Evolutionary conservation across 2,888 invertebrate genomes (phyloP).

Genomic region (Iphiclides podalirius): DNA sequence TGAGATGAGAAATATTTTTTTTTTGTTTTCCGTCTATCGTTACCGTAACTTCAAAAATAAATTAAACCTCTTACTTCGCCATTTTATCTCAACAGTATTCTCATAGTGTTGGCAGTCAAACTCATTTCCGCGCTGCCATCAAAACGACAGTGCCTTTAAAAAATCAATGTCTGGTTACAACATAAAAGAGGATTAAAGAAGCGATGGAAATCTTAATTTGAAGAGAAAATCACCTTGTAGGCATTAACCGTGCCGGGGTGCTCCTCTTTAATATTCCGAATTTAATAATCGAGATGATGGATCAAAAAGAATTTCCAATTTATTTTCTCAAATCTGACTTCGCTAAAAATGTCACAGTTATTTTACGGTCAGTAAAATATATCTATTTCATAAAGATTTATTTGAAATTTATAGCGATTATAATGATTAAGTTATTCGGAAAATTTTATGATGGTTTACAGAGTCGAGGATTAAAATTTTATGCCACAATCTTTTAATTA

Average conservation of each 20-base stretch:
- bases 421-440: neutral
- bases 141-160: conserved; percentile 1
- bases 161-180: conserved; percentile 32
- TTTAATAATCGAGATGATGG: conserved; percentile 31
- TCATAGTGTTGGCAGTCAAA: neutral
- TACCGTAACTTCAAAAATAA: no score
- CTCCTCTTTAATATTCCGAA: conserved; percentile 27
- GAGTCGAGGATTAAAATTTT: neutral
- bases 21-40: neutral
- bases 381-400: conserved; percentile 23
- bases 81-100: no score
- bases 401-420: neutral
- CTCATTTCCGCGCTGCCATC: neutral
- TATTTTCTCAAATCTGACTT: conserved; percentile 19
- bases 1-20: no score
- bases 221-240: conserved; percentile 31
- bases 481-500: neutral
- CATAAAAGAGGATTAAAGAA: conserved; percentile 39
- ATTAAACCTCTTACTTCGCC: neutral
- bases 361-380: conserved; percentile 7
- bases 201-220: conserved; percentile 38
- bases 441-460: neutral
- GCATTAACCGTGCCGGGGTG: conserved; percentile 18
- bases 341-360: conserved; percentile 12
- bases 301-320: conserved; percentile 33